Evolutionary conservation across 2,113 vertebrate species (phyloP).

Genomic region (Sterna hirundo): DNA sequence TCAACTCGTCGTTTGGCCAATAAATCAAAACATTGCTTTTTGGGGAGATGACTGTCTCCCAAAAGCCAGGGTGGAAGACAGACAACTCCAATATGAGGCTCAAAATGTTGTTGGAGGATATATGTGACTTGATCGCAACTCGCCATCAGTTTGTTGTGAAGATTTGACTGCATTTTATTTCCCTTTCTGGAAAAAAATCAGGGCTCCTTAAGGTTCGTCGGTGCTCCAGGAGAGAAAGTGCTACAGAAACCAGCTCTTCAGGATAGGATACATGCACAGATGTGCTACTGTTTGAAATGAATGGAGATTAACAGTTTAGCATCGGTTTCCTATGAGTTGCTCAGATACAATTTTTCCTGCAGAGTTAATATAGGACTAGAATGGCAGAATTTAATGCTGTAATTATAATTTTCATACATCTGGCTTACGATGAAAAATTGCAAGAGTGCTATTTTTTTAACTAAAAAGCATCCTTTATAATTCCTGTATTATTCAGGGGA

Average conservation of each 20-base stretch:
- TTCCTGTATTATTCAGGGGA: not conserved
- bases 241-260: not conserved
- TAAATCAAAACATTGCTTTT: not conserved
- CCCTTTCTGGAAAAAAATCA: not conserved
- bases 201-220: not conserved
- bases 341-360: not conserved
- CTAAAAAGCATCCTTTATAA: not conserved
- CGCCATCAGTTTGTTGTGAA: not conserved
- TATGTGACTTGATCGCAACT: not conserved
- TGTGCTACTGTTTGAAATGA: not conserved
- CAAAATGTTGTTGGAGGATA: not conserved
- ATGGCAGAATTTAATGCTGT: slow-evolving; percentile 6
- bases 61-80: not conserved
- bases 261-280: not conserved
- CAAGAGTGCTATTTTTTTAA: not conserved
- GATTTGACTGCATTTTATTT: not conserved
- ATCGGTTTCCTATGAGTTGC: not conserved
- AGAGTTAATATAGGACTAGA: not conserved
- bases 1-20: not conserved
- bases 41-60: not conserved
- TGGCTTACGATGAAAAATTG: not conserved
- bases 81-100: not conserved
- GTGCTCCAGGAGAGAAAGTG: not conserved
- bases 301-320: not conserved
- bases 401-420: slow-evolving; percentile 6